Conservation (phyloP, 2,113 vertebrate species). For the Baryphthengus martii region DNA sequence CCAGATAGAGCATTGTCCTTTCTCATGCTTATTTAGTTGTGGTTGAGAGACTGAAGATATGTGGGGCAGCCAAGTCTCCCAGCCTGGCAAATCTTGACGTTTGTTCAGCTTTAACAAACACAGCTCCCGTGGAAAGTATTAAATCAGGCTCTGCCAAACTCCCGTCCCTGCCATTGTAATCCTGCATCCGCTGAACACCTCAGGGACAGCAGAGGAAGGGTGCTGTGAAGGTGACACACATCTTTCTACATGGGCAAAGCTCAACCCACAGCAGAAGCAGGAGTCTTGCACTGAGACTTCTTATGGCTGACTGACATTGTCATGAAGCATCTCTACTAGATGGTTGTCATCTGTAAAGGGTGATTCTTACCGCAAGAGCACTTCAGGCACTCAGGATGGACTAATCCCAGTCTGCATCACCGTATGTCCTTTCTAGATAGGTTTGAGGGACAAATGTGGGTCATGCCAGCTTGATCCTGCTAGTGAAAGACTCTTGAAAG, state of each 20-base stretch:
- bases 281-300: not conserved
- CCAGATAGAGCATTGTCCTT: not conserved
- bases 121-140: not conserved
- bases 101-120: not conserved
- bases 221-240: not conserved
- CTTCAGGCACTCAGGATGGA: not conserved
- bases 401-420: not conserved
- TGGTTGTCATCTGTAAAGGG: not conserved
- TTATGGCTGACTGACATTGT: not conserved
- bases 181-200: not conserved
- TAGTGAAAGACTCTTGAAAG: not conserved
- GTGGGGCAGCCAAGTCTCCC: not conserved
- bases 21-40: not conserved
- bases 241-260: not conserved
- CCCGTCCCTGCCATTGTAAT: not conserved
- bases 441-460: not conserved
- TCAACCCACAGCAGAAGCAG: not conserved
- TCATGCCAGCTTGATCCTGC: not conserved
- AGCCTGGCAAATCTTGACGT: not conserved
- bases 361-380: not conserved
- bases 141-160: not conserved
- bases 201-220: not conserved
- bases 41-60: not conserved
- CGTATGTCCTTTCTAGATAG: not conserved
- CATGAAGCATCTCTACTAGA: not conserved